Evolutionary conservation across 2,888 invertebrate species (phyloP).

Genomic region (Punctoribates punctum): DNA sequence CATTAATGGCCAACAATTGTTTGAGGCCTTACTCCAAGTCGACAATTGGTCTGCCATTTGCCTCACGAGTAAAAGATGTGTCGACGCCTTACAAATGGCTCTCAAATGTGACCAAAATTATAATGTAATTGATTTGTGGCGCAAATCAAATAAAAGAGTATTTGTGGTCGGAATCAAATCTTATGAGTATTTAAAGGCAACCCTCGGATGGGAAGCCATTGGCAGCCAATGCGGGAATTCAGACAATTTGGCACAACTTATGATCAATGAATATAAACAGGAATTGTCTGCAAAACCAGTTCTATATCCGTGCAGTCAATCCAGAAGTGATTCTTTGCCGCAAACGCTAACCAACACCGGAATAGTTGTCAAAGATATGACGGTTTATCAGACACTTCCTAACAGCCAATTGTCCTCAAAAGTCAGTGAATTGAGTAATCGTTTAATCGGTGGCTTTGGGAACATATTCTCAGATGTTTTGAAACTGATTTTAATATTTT

Average conservation of each 20-base stretch:
- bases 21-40: not conserved
- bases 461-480: not conserved
- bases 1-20: constrained; percentile 21
- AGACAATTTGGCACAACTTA: constrained; percentile 29
- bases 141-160: not conserved
- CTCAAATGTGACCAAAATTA: not conserved
- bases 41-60: constrained; percentile 36
- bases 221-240: constrained; percentile 32
- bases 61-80: constrained; percentile 35
- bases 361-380: constrained; percentile 24
- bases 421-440: not conserved
- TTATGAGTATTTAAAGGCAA: constrained; percentile 5
- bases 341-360: not conserved
- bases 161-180: constrained; percentile 34
- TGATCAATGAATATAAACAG: constrained; percentile 15
- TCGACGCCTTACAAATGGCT: constrained; percentile 16
- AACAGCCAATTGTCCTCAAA: constrained; percentile 16
- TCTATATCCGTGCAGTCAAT: constrained; percentile 38
- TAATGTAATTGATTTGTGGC: constrained; percentile 15
- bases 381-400: constrained; percentile 37
- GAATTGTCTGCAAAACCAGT: constrained; percentile 20
- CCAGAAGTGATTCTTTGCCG: constrained; percentile 25
- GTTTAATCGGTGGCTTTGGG: not conserved
- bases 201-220: not conserved
- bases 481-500: constrained; percentile 35